These are phyloP conservation scores for Mellivora capensis DNA, from an alignment of 2,113 vertebrate species.

Conservation along the genomic window DNA sequence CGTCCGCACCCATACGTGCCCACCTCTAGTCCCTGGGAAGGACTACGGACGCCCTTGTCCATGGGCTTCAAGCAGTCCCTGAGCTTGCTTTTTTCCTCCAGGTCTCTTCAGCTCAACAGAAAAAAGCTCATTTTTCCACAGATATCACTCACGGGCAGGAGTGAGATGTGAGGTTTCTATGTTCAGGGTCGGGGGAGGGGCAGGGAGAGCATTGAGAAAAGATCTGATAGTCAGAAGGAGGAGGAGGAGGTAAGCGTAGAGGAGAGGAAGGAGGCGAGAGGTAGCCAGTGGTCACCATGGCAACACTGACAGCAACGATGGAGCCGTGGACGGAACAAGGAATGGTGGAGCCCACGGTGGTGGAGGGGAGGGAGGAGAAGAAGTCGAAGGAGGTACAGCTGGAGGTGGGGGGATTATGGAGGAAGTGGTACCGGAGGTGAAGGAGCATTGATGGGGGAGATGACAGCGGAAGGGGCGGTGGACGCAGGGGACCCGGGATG, in stretches of 20 bases:
- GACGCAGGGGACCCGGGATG: no score
- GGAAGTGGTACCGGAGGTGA: neutral
- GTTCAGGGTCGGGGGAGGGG: neutral
- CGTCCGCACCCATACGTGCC: neutral
- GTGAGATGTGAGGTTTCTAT: neutral
- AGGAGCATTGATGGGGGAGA: neutral
- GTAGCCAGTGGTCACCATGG: neutral
- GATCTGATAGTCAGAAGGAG: neutral
- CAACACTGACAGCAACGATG: fast-evolving
- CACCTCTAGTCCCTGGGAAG: neutral
- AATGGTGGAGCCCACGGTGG: neutral
- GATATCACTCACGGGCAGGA: neutral
- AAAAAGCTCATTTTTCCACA: neutral
- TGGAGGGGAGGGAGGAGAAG: neutral
- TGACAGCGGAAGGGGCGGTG: neutral
- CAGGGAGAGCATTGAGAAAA: neutral
- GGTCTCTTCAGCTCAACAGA: neutral
- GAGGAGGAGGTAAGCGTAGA: neutral
- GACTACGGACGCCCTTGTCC: neutral
- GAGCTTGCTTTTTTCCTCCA: neutral
- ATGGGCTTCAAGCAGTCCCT: neutral
- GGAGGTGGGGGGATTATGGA: neutral
- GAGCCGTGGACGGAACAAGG: neutral
- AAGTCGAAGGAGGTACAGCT: neutral
- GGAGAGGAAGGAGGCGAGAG: neutral